Evolutionary conservation across 2,888 invertebrate genomes (phyloP), one percentile per base, ranked within the genome.

Genomic region (Drosophila cracens): DNA sequence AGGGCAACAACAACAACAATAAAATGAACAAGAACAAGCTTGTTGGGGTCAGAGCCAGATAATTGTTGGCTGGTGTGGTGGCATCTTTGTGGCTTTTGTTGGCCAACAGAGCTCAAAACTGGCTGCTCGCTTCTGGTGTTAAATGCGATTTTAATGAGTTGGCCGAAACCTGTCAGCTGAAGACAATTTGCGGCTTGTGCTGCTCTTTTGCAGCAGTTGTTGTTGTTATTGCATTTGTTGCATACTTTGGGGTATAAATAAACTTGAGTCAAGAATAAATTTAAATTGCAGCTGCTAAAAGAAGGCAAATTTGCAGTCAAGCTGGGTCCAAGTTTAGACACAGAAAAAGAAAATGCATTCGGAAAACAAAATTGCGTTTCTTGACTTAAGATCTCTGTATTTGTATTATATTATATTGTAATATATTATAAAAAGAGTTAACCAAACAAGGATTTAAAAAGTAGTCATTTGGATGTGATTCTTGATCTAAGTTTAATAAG

Each of bases 11-110:
- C 59, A 59, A 27, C 10, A 46, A 36, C 31, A 56, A 11, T 52
- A 51, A 38, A 25, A 48, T 48, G 10, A 74, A 40, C 34, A 53
- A 13, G 57, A 40, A 48, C 21, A 16, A 31, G 36, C 18, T 33
- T 16, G 27, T 16, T 25, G 33, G 43, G 38, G 25, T 27, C 33
- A 46, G 31, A 10, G 38, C 43, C 68, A 80, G 74, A 69, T 81
- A 88, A 87, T 78, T 83, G 83, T 83, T 83, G 74, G 73, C 61
- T 27, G 21, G n/a, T 82, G 53, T 33, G 58, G 80, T 68, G 75
- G 67, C 68, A 74, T 70, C 58, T 76, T 71, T 74, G 70, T 46
- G 83, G 81, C 61, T 54, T 51, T 61, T 33, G 57, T 74, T 70
- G 48, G 65, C 33, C 54, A 66, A 49, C 58, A 25, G n/a, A 29